These are phyloP conservation scores for Smutsia temminckii DNA, from an alignment of 2,797 vertebrate genomes.

Conservation along the genomic window DNA sequence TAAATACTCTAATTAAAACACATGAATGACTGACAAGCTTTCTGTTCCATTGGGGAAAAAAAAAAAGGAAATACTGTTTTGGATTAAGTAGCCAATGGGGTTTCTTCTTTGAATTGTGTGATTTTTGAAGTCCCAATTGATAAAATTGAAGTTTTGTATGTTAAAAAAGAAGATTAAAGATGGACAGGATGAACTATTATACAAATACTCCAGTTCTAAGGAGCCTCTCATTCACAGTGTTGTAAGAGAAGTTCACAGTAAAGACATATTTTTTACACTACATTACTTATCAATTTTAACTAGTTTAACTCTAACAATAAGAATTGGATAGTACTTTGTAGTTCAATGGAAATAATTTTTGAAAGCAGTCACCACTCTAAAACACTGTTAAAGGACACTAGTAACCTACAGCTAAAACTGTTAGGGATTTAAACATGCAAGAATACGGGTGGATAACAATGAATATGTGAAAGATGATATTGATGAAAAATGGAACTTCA, in stretches of 20 bases:
- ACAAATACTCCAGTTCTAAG: slow-evolving; percentile 62
- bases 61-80: neutral
- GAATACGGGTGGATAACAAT: neutral
- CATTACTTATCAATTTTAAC: slow-evolving; percentile 1
- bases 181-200: slow-evolving; percentile 43
- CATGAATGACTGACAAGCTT: slow-evolving; percentile 59
- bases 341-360: slow-evolving; percentile 59
- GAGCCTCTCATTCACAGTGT: slow-evolving; percentile 71
- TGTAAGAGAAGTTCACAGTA: slow-evolving; percentile 71
- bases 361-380: slow-evolving; percentile 73
- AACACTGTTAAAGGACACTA: slow-evolving; percentile 49
- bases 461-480: neutral
- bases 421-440: slow-evolving; percentile 72
- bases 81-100: slow-evolving; percentile 54
- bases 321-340: slow-evolving; percentile 35
- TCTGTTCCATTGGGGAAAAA: slow-evolving; percentile 57
- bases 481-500: slow-evolving; percentile 67
- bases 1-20: slow-evolving; percentile 65
- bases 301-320: slow-evolving; percentile 29
- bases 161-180: slow-evolving; percentile 43
- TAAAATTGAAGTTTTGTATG: neutral
- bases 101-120: slow-evolving; percentile 20
- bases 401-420: slow-evolving; percentile 52
- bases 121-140: slow-evolving; percentile 55
- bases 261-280: slow-evolving; percentile 35